Base-by-base conservation (phyloP, 2,113 vertebrate genomes). In the Eurypyga helias region DNA sequence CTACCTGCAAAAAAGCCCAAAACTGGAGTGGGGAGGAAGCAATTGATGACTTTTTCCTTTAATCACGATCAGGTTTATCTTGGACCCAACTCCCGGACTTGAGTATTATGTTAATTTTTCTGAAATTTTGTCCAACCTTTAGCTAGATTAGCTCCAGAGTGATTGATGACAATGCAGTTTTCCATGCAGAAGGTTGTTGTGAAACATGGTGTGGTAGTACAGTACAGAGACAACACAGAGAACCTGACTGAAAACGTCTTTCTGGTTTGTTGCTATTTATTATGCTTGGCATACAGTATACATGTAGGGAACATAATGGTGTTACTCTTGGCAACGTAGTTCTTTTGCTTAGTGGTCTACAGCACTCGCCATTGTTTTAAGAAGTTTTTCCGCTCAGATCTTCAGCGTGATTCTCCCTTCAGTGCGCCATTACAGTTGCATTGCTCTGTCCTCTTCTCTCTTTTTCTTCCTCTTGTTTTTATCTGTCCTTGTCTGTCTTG, bases 51-150 rank as follows among this genome's bases (percentile, higher is more conserved):
- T 17, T 41, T 54, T 62, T 64, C 29, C 28, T 82, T 66, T 25
- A 25, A 11, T 33, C 4, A 0, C 7, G 12, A 4, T 18, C 1
- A 17, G 5, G 24, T 38, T 65, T 3, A 0, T 62, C 21, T 3
- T 54, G 58, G 64, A 29, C 57, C 31, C 43, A 57, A 19, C 34
- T 69, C 33, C 33, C 29, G n/a, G 25, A 49, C 21, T 31, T 1
- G 73, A 62, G 36, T 0, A 2, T 46, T 69, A 6, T 7, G 0
- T 13, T 36, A 10, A 41, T 24, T 69, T 8, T 62, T 58, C n/a
- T 75, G 58, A 5, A 34, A 2, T 29, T 43, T 43, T 34, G 8
- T 2, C 9, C 43, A 38, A 38, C 33, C 51, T 79, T 28, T 13
- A 41, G 38, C 23, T 65, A 31, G 14, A 13, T 65, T 3, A 36